These are phyloP conservation scores for Alca torda DNA, from an alignment of 2,797 vertebrate genomes.

Conservation along the genomic window DNA sequence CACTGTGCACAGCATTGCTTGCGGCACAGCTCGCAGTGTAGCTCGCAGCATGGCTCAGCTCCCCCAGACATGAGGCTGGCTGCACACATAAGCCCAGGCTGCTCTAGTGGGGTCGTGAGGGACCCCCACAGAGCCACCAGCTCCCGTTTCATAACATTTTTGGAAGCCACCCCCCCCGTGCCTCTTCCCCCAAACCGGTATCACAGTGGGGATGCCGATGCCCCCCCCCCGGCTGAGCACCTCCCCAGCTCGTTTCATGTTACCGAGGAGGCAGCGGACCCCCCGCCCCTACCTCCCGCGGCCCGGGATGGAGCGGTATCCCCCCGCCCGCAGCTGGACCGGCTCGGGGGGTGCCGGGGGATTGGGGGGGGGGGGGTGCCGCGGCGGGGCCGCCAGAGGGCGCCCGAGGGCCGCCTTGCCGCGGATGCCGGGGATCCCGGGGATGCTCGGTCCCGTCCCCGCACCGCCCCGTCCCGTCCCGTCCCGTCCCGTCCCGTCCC, in stretches of 20 bases:
- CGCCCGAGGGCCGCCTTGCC: background rate
- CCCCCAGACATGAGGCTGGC: background rate
- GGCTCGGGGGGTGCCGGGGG: background rate
- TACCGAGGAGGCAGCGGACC: background rate
- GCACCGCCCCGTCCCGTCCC: background rate
- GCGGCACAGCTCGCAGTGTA: no score
- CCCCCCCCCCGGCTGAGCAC: background rate
- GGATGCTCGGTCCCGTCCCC: background rate
- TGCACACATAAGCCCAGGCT: background rate
- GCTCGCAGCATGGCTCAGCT: background rate
- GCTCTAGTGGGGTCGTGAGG: background rate
- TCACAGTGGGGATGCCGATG: no score
- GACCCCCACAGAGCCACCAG: accelerated
- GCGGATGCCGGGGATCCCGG: background rate
- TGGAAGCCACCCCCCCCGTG: background rate
- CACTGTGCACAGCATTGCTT: background rate
- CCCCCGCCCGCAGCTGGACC: background rate
- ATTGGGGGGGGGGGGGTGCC: background rate
- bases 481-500: background rate
- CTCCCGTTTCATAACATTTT: background rate
- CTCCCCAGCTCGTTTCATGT: background rate
- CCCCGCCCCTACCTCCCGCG: background rate
- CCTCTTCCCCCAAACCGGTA: background rate
- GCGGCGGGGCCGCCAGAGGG: slow-evolving; percentile 15
- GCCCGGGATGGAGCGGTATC: background rate